Evolutionary conservation across 2,113 vertebrate genomes (phyloP).

Genomic region (Antechinus flavipes): DNA sequence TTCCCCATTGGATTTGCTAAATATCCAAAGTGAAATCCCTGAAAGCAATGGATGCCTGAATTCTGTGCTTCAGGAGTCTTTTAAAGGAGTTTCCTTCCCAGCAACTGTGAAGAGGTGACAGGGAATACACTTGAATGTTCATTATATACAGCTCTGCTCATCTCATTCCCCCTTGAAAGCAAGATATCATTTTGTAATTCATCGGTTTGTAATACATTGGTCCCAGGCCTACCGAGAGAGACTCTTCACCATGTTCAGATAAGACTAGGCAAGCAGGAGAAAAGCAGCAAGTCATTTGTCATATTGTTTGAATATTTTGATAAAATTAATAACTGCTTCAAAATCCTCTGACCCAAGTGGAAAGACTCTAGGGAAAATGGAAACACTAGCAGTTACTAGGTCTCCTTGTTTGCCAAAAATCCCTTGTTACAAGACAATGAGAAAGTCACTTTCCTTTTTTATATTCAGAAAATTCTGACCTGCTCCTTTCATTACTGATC

Average conservation of each 20-base stretch:
- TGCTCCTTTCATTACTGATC: not conserved
- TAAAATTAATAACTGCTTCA: slow-evolving; percentile 54
- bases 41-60: not conserved
- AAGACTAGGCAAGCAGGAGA: not conserved
- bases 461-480: not conserved
- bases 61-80: not conserved
- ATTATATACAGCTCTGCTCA: not conserved
- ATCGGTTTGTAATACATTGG: not conserved
- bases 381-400: not conserved
- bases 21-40: not conserved
- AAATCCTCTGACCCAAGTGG: slow-evolving; percentile 11
- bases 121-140: not conserved
- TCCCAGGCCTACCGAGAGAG: slow-evolving; percentile 27
- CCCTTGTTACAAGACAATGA: slow-evolving; percentile 8
- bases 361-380: slow-evolving; percentile 47
- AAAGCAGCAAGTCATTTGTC: slow-evolving; percentile 14
- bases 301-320: slow-evolving; percentile 31
- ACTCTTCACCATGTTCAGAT: slow-evolving; percentile 26
- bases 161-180: slow-evolving; percentile 38
- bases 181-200: slow-evolving; percentile 34
- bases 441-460: not conserved
- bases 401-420: slow-evolving; percentile 33
- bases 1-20: not conserved
- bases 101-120: not conserved
- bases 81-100: not conserved